phyloP scores from a whole-genome alignment of 2,888 invertebrate genomes.

The Tachina grossa region DNA sequence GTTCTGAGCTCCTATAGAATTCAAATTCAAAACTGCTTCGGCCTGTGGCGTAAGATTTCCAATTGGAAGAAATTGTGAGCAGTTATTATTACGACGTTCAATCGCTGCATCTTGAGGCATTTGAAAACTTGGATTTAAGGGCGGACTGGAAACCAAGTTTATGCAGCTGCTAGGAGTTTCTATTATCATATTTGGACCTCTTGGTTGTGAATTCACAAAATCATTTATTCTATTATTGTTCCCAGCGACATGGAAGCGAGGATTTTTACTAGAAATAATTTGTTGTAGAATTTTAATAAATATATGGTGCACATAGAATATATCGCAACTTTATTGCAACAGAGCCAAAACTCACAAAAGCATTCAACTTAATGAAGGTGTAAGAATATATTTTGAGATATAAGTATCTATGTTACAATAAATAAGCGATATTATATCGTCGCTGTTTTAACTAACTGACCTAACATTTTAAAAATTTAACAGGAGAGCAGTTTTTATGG shows the following conservation, averaged over 20 bases:
- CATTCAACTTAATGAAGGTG: too few relatives aligned
- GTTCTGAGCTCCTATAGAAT: conserved; percentile 1
- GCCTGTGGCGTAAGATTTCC: conserved; percentile 59
- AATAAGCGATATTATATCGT: background rate
- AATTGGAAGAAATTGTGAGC: conserved; percentile 54
- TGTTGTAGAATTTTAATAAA: too few relatives aligned
- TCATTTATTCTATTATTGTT: conserved; percentile 22
- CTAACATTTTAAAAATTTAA: too few relatives aligned
- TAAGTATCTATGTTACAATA: too few relatives aligned
- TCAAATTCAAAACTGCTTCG: conserved; percentile 56
- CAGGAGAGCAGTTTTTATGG: too few relatives aligned
- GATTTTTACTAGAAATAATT: conserved; percentile 72
- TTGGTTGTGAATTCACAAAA: conserved; percentile 1
- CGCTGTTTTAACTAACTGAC: too few relatives aligned
- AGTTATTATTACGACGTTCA: conserved; percentile 8
- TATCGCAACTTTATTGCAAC: too few relatives aligned
- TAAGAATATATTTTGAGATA: background rate
- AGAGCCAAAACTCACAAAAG: too few relatives aligned
- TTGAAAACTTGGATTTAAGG: conserved; percentile 51
- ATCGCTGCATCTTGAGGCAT: conserved; percentile 9
- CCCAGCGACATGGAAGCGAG: conserved; percentile 64
- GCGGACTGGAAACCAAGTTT: conserved; percentile 45
- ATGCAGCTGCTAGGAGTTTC: conserved; percentile 65
- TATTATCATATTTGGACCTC: conserved; percentile 70
- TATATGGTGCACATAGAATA: too few relatives aligned